Base-by-base conservation (phyloP, 92 coral and sea anemone genomes). In the Zoanthus sociatus region DNA sequence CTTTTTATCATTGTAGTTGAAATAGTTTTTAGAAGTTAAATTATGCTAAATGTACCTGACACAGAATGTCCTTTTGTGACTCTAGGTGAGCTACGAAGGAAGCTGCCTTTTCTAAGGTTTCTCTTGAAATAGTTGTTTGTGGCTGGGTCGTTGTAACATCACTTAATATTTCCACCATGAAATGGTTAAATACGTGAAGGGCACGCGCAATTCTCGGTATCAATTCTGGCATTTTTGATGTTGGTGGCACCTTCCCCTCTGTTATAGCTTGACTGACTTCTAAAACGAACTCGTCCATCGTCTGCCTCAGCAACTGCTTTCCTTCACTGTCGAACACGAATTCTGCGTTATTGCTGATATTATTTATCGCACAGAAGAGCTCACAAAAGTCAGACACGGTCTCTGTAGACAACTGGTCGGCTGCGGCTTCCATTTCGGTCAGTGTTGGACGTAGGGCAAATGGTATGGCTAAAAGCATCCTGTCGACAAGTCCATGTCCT, bases 221-320 rank as follows among this genome's bases (percentile, higher is more conserved):
- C 30, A 89, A 74, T 46, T 88, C 90, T 37, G 91, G 90, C 68
- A 7, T 79, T 54, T 92, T 92, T 67, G 88, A 92, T 56, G 89
- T 92, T 17, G 94, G 94, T 5, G 93, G 91, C 9, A 89, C 88
- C 71, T 60, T 78, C 76, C 93, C 91, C 42, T 91, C 81, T 30
- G 32, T 48, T 48, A 91, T 91, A 16, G 82, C 89, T 15, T 88
- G 83, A 58, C 88, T 91, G 32, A 91, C 83, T 11, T 88, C 87
- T 13, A 56, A 18, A 21, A 84, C 76, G 46, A 88, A 91, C 7
- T 47, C 72, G 70, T 82, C 84, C 37, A 71, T 76, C 32, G 58
- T 72, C 21, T 83, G 75, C 46, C 83, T 58, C 47, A 87, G 33
- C 32, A 70, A 55, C 44, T 55, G 51, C 33, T 87, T 33, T 71